Evolutionary conservation across 1,140 invertebrate genomes (phyloP), one percentile per base, ranked within the genome.

Genomic region (Bombus cullumanus): DNA sequence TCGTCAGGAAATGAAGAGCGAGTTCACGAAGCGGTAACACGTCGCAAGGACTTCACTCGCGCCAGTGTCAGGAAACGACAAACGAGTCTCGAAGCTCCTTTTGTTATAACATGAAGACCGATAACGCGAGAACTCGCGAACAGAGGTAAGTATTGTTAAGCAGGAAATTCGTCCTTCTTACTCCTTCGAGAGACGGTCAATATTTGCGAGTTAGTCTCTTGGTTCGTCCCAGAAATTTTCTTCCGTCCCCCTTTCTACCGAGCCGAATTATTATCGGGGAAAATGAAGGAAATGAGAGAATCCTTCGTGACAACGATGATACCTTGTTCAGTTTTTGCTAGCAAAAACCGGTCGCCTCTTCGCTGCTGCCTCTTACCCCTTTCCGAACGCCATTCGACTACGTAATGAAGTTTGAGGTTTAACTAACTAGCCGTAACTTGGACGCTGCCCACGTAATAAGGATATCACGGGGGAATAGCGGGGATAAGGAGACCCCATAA

Each of bases 321-420:
- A 79, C 43, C 69, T 86, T 37, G 71, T 86, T 81, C 79, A 15
- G 31, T 68, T 82, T 86, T 43, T 18, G 34, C 15, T 28, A 1
- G 47, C 83, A 81, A 89, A 88, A 89, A 89, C 75, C 4, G 31
- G 18, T 62, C 34, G 15, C 28, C 59, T 25, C 41, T 13, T 12
- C 62, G 18, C 13, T 47, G 6, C 8, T 15, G 3, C 59, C 10
- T 62, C 28, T 12, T 4, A 12, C 15, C 39, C 39, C 59, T 43
- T 37, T 74, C 62, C 41, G 78, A 9, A 75, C 80, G 72, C 73
- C 66, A 86, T 86, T 86, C 76, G 87, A 86, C 84, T 78, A 62
- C 73, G 77, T 89, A 89, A 89, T 89, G 83, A 66, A 89, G 80
- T 89, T 89, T 79, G 84, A 76, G 75, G 57, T 71, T 87, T 39